A percentile compares a stretch with the other conserved stretches of the same genome.
phyloP scores from a whole-genome alignment of 23 tunicate species.

The Trididemnum clinides region DNA sequence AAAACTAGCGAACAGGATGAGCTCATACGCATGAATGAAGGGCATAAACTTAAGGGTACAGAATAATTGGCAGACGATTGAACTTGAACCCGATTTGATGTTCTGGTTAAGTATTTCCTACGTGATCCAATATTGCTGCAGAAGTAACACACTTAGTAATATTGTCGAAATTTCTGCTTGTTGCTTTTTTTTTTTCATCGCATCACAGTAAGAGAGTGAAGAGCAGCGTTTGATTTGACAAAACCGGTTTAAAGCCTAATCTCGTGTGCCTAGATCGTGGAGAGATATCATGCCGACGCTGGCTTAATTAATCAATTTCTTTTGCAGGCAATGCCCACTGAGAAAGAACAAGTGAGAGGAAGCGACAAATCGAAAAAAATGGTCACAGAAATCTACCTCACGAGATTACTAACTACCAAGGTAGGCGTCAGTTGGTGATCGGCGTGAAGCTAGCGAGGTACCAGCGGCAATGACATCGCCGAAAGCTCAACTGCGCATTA shows the following conservation, averaged over 20 bases:
- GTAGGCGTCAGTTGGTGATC: constrained; percentile 2
- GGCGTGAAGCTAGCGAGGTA: too few relatives aligned
- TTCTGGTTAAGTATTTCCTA: too few relatives aligned
- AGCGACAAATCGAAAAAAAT: constrained; percentile 48
- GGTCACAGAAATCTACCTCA: constrained; percentile 88
- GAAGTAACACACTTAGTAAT: too few relatives aligned
- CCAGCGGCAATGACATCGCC: too few relatives aligned
- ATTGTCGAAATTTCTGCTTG: not conserved
- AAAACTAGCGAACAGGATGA: too few relatives aligned
- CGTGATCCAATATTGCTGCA: too few relatives aligned
- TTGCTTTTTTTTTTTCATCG: not conserved
- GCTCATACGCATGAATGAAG: too few relatives aligned
- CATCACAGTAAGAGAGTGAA: not conserved
- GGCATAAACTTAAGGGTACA: too few relatives aligned
- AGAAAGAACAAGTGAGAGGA: constrained; percentile 66
- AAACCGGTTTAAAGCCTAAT: not conserved
- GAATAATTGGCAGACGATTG: too few relatives aligned
- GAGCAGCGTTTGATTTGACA: not conserved
- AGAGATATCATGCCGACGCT: too few relatives aligned
- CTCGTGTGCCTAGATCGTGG: not conserved
- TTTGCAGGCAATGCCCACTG: constrained; percentile 57
- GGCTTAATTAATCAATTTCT: not conserved
- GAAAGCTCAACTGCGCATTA: too few relatives aligned
- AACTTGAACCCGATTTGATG: too few relatives aligned
- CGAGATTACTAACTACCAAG: constrained; percentile 77